A percentile compares a stretch with the other conserved stretches of the same genome.
Conservation (phyloP, 2,113 vertebrate species). For the Carlito syrichta region DNA sequence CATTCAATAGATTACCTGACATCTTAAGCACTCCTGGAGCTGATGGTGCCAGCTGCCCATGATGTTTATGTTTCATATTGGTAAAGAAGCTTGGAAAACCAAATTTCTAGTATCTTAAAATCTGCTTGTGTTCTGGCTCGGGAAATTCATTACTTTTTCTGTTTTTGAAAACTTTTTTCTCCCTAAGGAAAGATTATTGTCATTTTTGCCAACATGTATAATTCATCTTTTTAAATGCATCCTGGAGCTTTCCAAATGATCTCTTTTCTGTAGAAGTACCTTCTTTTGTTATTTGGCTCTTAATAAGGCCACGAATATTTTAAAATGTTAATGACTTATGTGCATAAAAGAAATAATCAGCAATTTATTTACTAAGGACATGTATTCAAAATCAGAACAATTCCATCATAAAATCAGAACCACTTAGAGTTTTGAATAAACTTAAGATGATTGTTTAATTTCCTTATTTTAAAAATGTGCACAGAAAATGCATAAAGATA, state of each 20-base stretch:
- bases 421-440: not conserved
- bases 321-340: constrained; percentile 13
- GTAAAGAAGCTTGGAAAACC: not conserved
- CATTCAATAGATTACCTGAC: not conserved
- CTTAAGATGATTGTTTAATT: constrained; percentile 15
- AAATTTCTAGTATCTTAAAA: not conserved
- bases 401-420: not conserved
- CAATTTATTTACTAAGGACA: constrained; percentile 17
- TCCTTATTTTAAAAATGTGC: not conserved
- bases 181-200: not conserved
- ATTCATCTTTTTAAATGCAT: not conserved
- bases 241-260: not conserved
- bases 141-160: not conserved
- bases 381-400: constrained; percentile 29
- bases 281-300: not conserved
- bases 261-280: not conserved
- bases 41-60: not conserved
- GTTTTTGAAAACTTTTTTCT: not conserved
- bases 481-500: not conserved
- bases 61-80: not conserved
- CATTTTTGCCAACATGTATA: not conserved
- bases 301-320: constrained; percentile 27
- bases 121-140: not conserved
- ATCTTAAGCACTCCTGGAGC: not conserved
- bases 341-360: constrained; percentile 27